Evolutionary conservation across 2,113 vertebrate species (phyloP), one percentile per base, ranked within the genome.

Genomic region (Tragelaphus imberbis): DNA sequence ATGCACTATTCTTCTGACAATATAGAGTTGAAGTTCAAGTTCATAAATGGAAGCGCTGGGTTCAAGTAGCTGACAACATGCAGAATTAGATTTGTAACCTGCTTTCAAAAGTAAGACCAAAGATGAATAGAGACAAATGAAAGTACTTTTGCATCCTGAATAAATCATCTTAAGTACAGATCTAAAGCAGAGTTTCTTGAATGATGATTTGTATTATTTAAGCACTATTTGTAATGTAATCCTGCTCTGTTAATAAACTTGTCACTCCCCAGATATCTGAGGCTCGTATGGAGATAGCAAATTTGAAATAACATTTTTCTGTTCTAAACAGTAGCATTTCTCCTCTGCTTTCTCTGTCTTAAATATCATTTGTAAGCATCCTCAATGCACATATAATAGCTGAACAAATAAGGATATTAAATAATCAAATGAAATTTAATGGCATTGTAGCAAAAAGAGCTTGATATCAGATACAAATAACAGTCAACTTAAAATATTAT

Each of bases 81-180:
- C 36, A 93, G 15, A 81, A 65, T 65, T 92, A 53, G 28, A 90
- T 88, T 90, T 95, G 94, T 91, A 82, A 95, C 30, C 44, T 82
- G 1, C 56, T 84, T 80, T 23, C 0, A 49, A 30, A 89, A 59
- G 10, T 28, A 96, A 59, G 58, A 30, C 8, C 13, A 40, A 88
- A 36, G 77, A 85, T 84, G 79, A 97, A 81, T n/a, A 95, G 7
- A 90, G 95, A 96, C 28, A 97, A 51, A 88, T 93, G 88, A 27
- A 97, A 97, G 59, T 51, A 44, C 33, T 88, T 17, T 94, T 89
- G 90, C 51, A 96, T 3, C 30, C 6, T 40, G 86, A 93, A 90
- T 94, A 61, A 96, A 95, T 95, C 47, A 90, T 59, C 86, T 95
- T 93, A 98, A 96, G 84, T 65, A 89, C 14, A 94, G 1, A 10